Base-by-base conservation (phyloP, 2,888 invertebrate species). In the Rhagonycha fulva region DNA sequence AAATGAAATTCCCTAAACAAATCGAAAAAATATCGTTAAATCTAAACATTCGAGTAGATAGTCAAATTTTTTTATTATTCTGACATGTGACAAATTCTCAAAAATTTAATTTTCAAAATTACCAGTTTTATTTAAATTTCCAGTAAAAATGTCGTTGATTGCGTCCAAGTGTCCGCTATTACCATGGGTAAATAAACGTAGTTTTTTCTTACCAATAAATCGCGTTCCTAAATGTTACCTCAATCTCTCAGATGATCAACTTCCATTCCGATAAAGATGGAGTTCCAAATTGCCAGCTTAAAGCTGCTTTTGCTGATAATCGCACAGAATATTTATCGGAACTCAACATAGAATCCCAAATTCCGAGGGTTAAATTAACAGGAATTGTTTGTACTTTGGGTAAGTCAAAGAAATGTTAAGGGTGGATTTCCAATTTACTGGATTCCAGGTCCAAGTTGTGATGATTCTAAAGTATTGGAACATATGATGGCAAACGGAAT, bases 301-400 rank as follows among this genome's bases (percentile, higher is more conserved):
- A 85, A 4, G 87, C 91, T 10, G 87, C 90, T 1, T 89, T 89
- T 70, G 90, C 91, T 0, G 70, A 80, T 7, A 88, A 89, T 1
- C 86, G 88, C 0, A 80, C 91, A 19, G 90, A 91, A 66, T 90
- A 92, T 80, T 76, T 89, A 4, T 85, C 89, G 4, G 88, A 89
- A 66, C 87, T 91, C 60, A 84, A 84, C 63, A 78, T 84, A 11
- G 88, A 88, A 76, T 88, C 90, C 0, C 85, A 88, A 61, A 85
- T 90, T 0, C 88, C 87, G 0, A 88, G 88, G 75, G 89, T 89
- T 80, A 86, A 90, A 71, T 86, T 91, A 4, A 91, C 92, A 0
- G 89, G 89, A 79, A 89, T 93, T 70, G 87, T 91, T 71, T 90
- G 90, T 62, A 88, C 90, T 0, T 87, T 92, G 81, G 90, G 91